Conservation (phyloP, 2,113 vertebrate genomes). For the Sceloporus tristichus region DNA sequence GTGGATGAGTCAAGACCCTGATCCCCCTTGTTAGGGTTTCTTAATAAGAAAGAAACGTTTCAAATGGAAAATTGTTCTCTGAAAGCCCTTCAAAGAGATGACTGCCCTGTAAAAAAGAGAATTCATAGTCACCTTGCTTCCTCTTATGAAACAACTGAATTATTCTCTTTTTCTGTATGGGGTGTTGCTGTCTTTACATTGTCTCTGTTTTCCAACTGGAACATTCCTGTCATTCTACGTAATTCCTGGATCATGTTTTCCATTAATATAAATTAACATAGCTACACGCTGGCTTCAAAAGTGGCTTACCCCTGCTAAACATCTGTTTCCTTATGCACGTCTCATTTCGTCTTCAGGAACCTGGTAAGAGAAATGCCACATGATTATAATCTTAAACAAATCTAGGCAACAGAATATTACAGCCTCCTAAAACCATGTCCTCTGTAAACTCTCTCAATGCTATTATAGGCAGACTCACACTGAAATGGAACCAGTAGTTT, state of each 20-base stretch:
- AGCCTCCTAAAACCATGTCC: background rate
- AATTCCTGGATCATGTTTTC: constrained; percentile 32
- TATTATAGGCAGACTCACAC: background rate
- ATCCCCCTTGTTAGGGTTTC: background rate
- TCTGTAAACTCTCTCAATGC: background rate
- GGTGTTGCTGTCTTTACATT: constrained; percentile 17
- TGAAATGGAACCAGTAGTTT: background rate
- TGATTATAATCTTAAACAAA: constrained; percentile 28
- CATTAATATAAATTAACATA: constrained; percentile 38
- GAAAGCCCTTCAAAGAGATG: background rate
- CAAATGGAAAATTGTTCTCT: too few relatives aligned
- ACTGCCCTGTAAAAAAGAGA: background rate
- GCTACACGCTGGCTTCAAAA: constrained; percentile 7
- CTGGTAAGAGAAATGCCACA: constrained; percentile 18
- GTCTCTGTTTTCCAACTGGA: constrained; percentile 19
- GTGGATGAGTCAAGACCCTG: background rate
- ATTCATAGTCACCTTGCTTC: background rate
- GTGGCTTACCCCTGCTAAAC: constrained; percentile 12
- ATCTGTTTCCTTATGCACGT: constrained; percentile 31
- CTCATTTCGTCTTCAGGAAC: constrained; percentile 18
- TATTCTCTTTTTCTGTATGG: background rate
- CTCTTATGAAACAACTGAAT: background rate
- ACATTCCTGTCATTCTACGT: constrained; percentile 33
- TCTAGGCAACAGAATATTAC: background rate
- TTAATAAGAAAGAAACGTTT: background rate